phyloP scores from a whole-genome alignment of 2,113 vertebrate genomes.

The Saguinus midas region DNA sequence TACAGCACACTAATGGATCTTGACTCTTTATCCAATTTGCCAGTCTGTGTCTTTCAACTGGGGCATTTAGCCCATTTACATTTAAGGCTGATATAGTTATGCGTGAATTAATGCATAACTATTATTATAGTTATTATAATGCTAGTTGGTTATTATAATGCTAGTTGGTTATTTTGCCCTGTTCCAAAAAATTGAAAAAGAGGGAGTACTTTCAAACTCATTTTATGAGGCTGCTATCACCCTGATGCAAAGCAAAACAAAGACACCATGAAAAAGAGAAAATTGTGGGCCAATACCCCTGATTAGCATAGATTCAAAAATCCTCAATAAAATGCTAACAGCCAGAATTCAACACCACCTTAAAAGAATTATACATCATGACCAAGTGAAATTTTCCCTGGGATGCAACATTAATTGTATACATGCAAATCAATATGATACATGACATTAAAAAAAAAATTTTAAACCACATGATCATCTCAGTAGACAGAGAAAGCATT shows the following conservation, averaged over 20 bases:
- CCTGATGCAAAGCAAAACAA: background rate
- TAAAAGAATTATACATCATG: background rate
- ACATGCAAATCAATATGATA: background rate
- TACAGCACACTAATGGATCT: too few species aligned
- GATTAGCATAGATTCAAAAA: background rate
- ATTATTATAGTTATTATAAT: too few species aligned
- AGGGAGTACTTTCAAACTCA: background rate
- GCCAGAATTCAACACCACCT: background rate
- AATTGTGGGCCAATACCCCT: background rate
- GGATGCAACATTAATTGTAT: background rate
- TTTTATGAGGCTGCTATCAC: background rate
- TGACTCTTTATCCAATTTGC: too few species aligned
- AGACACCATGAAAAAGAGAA: background rate
- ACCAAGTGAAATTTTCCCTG: background rate
- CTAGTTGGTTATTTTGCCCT: too few species aligned
- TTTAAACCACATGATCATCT: background rate
- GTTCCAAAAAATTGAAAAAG: background rate
- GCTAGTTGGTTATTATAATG: too few species aligned
- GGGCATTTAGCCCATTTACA: too few species aligned
- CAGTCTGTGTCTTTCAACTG: too few species aligned
- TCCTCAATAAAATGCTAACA: background rate
- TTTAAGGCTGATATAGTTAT: too few species aligned
- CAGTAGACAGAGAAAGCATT: background rate
- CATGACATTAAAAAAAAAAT: background rate
- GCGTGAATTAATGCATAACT: too few species aligned